Evolutionary conservation across 1,140 invertebrate genomes (phyloP), one percentile per base, ranked within the genome.

Genomic region (Spodoptera frugiperda): DNA sequence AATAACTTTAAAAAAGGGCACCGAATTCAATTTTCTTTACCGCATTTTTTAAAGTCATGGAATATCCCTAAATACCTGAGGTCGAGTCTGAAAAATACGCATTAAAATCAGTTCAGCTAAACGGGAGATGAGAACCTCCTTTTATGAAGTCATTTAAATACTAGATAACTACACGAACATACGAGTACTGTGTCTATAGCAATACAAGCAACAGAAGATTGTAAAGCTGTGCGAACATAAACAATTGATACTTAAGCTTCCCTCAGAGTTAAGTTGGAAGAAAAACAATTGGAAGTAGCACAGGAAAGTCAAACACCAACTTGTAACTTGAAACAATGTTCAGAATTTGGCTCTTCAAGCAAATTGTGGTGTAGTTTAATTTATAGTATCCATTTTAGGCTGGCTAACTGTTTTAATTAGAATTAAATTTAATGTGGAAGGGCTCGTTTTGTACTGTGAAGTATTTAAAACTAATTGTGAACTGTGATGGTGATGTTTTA

Each of bases 241-340:
- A 65, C 61, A 49, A 49, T 49, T 65, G 61, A 48, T 46, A 61
- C 57, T 61, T 25, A 65, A 65, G 61, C 44, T 65, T 65, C 33
- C 57, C 61, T 48, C 11, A 14, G 21, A 65, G 17, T 48, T 65
- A 65, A 65, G 61, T 65, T 65, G 17, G 17, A 65, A 65, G 61
- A 65, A 65, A 65, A 65, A 65, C 61, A 65, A 12, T 65, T 44
- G 61, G 57, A 65, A 48, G 61, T 48, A 21, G 39, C 8, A 39
- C 44, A 46, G 17, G 33, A 65, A 65, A 65, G 61, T 48, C 44
- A 65, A 65, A 21, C n/a, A 14, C 3, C 39, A 48, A 65, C 17
- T 65, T 65, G 25, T 11, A 25, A 48, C 10, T 21, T 5, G 44
- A 46, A 65, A 65, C 44, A 48, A 48, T 48, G 19, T 48, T 49